Evolutionary conservation across 2,797 vertebrate species (phyloP), one percentile per base, ranked within the genome.

Genomic region (Schizopygopsis pylzovi): DNA sequence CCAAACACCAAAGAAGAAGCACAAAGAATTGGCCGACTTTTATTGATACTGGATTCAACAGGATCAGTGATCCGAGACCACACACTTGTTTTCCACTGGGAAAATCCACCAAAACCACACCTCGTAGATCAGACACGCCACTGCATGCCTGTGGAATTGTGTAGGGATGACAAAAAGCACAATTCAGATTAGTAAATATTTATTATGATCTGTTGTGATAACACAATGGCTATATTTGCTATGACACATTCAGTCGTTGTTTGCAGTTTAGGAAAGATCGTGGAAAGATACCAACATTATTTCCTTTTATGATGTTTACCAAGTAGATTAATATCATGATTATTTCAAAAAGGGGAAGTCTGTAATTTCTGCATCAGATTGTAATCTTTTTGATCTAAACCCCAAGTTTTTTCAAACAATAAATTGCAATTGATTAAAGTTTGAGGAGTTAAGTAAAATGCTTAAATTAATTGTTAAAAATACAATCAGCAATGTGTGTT

Each of bases 1-100:
- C 72, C 61, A 65, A 75, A 68, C 68, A 68, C 37, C 65, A 18
- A 67, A 6, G 43, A 7, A 37, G 33, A 37, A 67, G 16, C 6
- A 33, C 63, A 67, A 41, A 78, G 52, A 82, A 79, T 33, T 39
- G 72, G n/a, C 5, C 3, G 9, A 85, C 72, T 43, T 78, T 45
- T 63, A 79, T 82, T 43, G 54, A 67, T 1, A 4, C 15, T 16
- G 15, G 49, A 77, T 22, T 84, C 4, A 65, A 41, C 9, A 72
- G 65, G 10, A 81, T 73, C 41, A 28, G 0, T 68, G 77, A 70
- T 71, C 37, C 6, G 7, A 79, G 33, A 81, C 79, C 39, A 85
- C 75, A 81, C 39, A 33, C 49, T 71, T 87, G 43, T 79, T 85
- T 82, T 84, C 72, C 82, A 84, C 39, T 33, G 37, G n/a, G 67